Percentiles rank a stretch among this genome's conserved stretches.
Conservation (phyloP, 2,888 invertebrate species). For the Aethes cnicana region DNA sequence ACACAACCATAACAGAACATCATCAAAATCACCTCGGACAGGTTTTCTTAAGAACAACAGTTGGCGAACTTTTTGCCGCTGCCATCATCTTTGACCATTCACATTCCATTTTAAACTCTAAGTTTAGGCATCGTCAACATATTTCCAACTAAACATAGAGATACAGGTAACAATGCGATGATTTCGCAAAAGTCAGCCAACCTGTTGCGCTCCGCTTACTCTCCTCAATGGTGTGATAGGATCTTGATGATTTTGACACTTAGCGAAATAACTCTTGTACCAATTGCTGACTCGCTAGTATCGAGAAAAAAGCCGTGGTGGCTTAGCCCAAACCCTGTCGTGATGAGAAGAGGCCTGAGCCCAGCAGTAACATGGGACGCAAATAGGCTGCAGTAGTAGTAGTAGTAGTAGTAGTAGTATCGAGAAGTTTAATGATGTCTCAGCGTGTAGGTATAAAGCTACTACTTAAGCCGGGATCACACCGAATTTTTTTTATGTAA, state of each 20-base stretch:
- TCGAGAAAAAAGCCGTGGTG: too few species aligned
- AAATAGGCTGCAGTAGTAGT: too few species aligned
- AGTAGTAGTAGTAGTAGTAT: too few species aligned
- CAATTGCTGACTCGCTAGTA: too few species aligned
- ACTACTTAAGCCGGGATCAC: too few species aligned
- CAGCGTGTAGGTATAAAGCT: too few species aligned
- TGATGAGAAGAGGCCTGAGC: too few species aligned
- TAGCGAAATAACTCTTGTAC: slow-evolving; percentile 19
- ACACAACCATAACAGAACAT: slow-evolving; percentile 3
- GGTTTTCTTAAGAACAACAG: slow-evolving; percentile 20
- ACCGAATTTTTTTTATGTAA: too few species aligned
- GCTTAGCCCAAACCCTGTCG: too few species aligned
- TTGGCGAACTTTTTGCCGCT: slow-evolving; percentile 17
- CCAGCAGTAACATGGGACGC: too few species aligned
- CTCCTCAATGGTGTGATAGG: slow-evolving; percentile 45
- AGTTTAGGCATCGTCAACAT: not conserved
- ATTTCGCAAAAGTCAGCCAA: slow-evolving; percentile 47
- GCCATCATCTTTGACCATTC: not conserved
- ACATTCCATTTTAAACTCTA: not conserved
- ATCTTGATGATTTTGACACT: slow-evolving; percentile 51
- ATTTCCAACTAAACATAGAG: not conserved
- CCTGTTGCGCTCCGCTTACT: slow-evolving; percentile 49
- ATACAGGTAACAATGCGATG: slow-evolving; percentile 24
- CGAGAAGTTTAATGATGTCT: too few species aligned
- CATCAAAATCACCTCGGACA: slow-evolving; percentile 6